Conservation (phyloP, 2,888 invertebrate genomes). For the Seladonia tumulorum region DNA sequence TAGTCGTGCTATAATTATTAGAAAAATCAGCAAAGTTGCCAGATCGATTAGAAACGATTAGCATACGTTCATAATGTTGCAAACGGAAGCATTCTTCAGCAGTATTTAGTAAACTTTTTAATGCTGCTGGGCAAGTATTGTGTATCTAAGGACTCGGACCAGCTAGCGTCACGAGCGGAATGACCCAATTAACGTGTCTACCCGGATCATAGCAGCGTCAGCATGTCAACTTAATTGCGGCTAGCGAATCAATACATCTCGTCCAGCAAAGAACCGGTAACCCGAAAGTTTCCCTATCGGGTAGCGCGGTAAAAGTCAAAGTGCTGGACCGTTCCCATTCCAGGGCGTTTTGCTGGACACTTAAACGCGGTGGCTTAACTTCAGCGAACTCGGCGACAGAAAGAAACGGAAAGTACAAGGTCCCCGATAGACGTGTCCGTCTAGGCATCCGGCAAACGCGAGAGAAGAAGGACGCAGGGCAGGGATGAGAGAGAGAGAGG, state of each 20-base stretch:
- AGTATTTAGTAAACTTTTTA: neutral
- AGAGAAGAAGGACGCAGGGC: conserved; percentile 45
- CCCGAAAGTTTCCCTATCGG: conserved; percentile 20
- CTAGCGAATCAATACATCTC: conserved; percentile 22
- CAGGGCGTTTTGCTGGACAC: conserved; percentile 29
- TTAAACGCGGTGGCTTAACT: conserved; percentile 36
- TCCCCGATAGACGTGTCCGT: conserved; percentile 53
- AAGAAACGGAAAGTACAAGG: conserved; percentile 54
- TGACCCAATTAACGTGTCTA: neutral
- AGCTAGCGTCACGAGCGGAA: neutral
- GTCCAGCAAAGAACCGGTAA: neutral
- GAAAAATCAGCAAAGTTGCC: neutral
- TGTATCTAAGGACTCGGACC: neutral
- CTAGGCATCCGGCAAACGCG: conserved; percentile 52
- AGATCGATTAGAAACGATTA: neutral
- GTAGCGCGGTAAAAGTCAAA: conserved; percentile 37
- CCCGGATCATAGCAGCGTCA: neutral
- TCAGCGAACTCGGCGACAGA: conserved; percentile 43
- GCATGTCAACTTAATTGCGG: neutral
- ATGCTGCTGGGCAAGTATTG: neutral
- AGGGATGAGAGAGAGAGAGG: neutral
- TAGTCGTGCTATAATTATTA: neutral
- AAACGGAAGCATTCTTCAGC: neutral
- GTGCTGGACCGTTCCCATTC: conserved; percentile 13
- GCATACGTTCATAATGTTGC: neutral